These are phyloP conservation scores for Isurus oxyrinchus DNA, from an alignment of 2,113 vertebrate species.

Conservation along the genomic window DNA sequence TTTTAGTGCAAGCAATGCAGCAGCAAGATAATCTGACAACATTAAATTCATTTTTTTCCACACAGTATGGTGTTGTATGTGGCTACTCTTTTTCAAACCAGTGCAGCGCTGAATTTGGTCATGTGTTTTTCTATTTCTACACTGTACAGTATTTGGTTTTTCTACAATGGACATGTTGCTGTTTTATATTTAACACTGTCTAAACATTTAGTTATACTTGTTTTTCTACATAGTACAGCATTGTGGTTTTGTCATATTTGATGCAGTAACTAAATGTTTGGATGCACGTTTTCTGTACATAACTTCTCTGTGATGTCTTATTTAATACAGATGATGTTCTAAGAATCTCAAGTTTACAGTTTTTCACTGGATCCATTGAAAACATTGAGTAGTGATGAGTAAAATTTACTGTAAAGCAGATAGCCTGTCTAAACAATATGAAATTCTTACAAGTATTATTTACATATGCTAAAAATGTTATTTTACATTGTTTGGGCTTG, in stretches of 20 bases:
- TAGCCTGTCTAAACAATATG: conserved; percentile 33
- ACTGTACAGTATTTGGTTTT: not conserved
- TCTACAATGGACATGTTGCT: not conserved
- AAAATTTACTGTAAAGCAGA: conserved; percentile 21
- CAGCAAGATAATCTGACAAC: not conserved
- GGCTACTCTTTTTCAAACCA: not conserved
- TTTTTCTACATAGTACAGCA: conserved; percentile 8
- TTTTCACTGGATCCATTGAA: not conserved
- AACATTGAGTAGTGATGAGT: conserved; percentile 12
- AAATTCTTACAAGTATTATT: conserved; percentile 21
- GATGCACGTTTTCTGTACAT: not conserved
- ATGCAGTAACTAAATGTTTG: not conserved
- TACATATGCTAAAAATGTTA: conserved; percentile 18
- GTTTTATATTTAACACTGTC: not conserved
- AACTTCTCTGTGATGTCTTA: not conserved
- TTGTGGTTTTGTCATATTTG: not conserved
- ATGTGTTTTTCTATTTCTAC: not conserved
- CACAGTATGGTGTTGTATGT: not conserved
- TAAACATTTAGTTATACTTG: not conserved
- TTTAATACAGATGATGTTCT: conserved; percentile 10
- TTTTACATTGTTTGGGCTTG: conserved; percentile 18
- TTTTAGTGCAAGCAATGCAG: not conserved
- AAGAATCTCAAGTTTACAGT: not conserved
- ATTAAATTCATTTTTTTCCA: not conserved
- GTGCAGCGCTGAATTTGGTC: not conserved